phyloP scores from a whole-genome alignment of 2,888 invertebrate genomes.

The Eristalis arbustorum region DNA sequence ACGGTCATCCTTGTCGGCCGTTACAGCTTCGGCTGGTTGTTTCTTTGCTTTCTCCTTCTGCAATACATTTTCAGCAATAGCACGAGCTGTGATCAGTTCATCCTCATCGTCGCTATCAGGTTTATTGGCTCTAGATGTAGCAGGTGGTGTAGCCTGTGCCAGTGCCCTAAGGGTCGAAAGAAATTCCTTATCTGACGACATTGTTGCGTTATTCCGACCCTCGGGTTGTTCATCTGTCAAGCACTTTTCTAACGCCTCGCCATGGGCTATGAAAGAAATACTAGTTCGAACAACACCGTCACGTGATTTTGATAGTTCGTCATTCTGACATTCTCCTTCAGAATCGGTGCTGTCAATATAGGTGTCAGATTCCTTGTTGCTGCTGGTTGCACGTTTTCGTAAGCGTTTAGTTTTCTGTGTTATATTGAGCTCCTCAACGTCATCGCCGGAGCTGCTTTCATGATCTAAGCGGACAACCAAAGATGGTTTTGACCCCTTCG shows the following conservation, averaged over 20 bases:
- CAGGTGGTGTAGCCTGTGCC: slow-evolving; percentile 62
- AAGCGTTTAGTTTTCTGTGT: slow-evolving; percentile 75
- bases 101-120: slow-evolving; percentile 73
- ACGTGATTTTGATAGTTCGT: slow-evolving; percentile 67
- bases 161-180: slow-evolving; percentile 73
- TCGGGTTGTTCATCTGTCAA: slow-evolving; percentile 59
- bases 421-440: slow-evolving; percentile 53
- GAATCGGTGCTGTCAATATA: slow-evolving; percentile 71
- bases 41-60: slow-evolving; percentile 4
- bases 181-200: slow-evolving; percentile 74
- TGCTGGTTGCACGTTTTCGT: slow-evolving; percentile 77
- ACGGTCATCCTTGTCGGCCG: slow-evolving; percentile 4
- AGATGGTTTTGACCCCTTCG: slow-evolving; percentile 73
- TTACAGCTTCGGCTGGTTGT: slow-evolving; percentile 12
- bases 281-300: slow-evolving; percentile 72
- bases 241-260: slow-evolving; percentile 76
- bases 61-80: slow-evolving; percentile 77
- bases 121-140: slow-evolving; percentile 25
- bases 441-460: slow-evolving; percentile 73
- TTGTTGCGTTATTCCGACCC: background rate
- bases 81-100: slow-evolving; percentile 75
- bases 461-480: slow-evolving; percentile 74
- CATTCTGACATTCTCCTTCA: slow-evolving; percentile 60
- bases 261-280: slow-evolving; percentile 76
- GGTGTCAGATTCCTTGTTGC: slow-evolving; percentile 74